phyloP scores from a whole-genome alignment of 2,113 vertebrate species.

The Taxidea taxus region DNA sequence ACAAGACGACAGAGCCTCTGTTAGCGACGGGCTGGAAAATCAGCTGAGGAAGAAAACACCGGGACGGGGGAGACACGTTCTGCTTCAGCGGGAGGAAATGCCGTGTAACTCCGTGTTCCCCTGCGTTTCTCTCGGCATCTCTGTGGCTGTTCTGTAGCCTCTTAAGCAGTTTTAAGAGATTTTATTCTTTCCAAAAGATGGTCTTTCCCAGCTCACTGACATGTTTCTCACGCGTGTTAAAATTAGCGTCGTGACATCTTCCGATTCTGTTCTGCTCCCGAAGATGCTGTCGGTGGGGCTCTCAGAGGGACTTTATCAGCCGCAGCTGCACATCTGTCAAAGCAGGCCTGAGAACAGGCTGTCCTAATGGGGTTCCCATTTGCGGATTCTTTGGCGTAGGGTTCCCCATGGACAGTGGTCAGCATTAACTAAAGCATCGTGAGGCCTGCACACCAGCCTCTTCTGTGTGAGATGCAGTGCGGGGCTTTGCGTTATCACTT shows the following conservation, averaged over 20 bases:
- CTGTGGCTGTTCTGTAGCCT: background rate
- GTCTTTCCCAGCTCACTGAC: background rate
- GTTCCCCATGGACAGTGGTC: background rate
- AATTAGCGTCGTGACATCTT: background rate
- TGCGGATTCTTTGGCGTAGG: background rate
- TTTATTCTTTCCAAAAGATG: background rate
- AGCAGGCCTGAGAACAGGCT: background rate
- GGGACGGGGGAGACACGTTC: background rate
- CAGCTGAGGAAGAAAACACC: slow-evolving; percentile 21
- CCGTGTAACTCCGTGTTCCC: background rate
- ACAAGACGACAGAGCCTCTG: background rate
- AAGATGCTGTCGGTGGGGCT: background rate
- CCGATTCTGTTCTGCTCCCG: background rate
- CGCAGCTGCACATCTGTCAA: background rate
- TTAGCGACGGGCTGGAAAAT: background rate
- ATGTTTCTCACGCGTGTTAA: slow-evolving; percentile 26
- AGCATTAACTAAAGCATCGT: background rate
- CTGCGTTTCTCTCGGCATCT: background rate
- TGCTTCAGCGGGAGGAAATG: background rate
- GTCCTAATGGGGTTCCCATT: slow-evolving; percentile 13
- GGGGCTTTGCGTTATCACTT: background rate
- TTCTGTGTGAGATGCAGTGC: background rate
- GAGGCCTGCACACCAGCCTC: background rate
- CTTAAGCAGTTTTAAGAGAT: background rate
- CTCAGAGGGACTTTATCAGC: background rate